Evolutionary conservation across 2,113 vertebrate genomes (phyloP).

Genomic region (Bubo scandiacus): DNA sequence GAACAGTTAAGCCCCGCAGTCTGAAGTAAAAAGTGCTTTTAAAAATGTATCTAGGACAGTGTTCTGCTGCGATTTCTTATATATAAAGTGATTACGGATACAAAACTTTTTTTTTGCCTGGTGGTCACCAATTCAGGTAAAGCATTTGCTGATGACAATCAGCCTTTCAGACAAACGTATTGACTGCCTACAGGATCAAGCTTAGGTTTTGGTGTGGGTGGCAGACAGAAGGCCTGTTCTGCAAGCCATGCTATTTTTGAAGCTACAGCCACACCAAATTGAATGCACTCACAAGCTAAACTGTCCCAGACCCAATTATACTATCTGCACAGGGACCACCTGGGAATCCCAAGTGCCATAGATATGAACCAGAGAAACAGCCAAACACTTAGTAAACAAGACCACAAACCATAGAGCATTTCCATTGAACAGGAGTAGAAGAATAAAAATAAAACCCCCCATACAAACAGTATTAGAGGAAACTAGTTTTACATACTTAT

Average conservation of each 20-base stretch:
- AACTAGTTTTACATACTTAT: not conserved
- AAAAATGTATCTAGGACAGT: slow-evolving; percentile 42
- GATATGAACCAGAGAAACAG: not conserved
- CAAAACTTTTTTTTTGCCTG: not conserved
- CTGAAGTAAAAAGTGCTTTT: slow-evolving; percentile 18
- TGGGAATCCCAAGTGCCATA: not conserved
- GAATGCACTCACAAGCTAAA: not conserved
- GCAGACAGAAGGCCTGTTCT: slow-evolving; percentile 47
- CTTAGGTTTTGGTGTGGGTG: slow-evolving; percentile 49
- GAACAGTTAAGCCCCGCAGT: not conserved
- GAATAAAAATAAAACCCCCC: not conserved
- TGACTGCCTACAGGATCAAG: slow-evolving; percentile 47
- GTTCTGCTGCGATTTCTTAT: not conserved
- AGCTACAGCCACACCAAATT: slow-evolving; percentile 13
- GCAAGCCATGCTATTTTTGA: slow-evolving; percentile 34
- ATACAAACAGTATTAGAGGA: not conserved
- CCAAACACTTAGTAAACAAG: not conserved
- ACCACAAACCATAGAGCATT: not conserved
- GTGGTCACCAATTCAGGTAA: slow-evolving; percentile 24
- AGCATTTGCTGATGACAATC: slow-evolving; percentile 8
- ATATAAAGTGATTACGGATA: not conserved
- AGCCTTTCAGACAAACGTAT: not conserved
- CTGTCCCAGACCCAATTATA: slow-evolving; percentile 26
- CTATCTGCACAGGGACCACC: not conserved
- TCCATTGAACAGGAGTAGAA: not conserved